These are phyloP conservation scores for Tetraneura akinire DNA, from an alignment of 1,140 invertebrate species.

Conservation along the genomic window DNA sequence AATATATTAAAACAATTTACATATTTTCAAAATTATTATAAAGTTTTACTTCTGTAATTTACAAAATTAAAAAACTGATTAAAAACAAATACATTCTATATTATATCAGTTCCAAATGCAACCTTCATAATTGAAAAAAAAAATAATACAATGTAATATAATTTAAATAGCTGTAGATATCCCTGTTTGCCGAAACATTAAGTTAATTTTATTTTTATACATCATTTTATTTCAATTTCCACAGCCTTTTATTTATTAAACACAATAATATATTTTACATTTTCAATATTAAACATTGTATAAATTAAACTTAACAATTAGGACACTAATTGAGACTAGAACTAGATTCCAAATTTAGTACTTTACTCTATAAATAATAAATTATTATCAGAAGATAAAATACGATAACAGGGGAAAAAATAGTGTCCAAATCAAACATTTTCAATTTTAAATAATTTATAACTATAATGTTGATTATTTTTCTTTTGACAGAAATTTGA, in stretches of 20 bases:
- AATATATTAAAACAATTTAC: neutral
- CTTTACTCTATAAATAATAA: neutral
- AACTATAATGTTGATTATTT: neutral
- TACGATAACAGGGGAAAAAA: neutral
- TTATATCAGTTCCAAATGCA: constrained; percentile 35
- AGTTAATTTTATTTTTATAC: neutral
- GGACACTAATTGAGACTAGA: constrained; percentile 40
- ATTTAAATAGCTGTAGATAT: constrained; percentile 30
- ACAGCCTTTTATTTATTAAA: constrained; percentile 39
- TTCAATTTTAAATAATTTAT: neutral
- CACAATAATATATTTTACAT: neutral
- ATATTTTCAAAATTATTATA: neutral
- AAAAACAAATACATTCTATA: neutral
- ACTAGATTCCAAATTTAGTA: neutral
- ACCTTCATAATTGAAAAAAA: constrained; percentile 6
- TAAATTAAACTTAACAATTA: constrained; percentile 11
- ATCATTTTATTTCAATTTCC: neutral
- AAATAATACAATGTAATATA: constrained; percentile 11
- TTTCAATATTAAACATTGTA: neutral
- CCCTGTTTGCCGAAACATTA: constrained; percentile 45
- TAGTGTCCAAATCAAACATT: neutral
- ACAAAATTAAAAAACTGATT: neutral
- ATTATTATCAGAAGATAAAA: constrained; percentile 16
- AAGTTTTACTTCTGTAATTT: neutral
- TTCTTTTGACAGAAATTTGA: neutral